Conservation (phyloP, 2,888 invertebrate species). For the Adelphocoris suturalis region DNA sequence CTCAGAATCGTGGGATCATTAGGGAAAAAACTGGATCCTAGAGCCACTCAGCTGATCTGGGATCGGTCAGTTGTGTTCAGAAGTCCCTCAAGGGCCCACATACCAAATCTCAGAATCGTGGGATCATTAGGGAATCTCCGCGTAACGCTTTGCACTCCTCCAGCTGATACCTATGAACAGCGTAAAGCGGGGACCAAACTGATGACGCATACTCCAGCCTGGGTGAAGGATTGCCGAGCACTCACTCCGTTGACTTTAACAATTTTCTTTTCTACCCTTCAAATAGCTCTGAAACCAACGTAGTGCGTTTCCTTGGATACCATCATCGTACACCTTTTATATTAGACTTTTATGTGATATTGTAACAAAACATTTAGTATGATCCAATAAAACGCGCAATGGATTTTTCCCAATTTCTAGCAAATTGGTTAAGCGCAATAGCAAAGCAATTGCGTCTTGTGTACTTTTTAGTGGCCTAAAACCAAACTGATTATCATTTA, state of each 20-base stretch:
- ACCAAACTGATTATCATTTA: not conserved
- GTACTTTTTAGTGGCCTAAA: not conserved
- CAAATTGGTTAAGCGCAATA: not conserved
- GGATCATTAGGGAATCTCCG: no score
- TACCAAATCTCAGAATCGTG: no score
- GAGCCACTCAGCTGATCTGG: no score
- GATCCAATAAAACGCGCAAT: not conserved
- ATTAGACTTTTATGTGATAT: slow-evolving; percentile 17
- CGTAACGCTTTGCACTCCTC: no score
- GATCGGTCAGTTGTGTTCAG: no score
- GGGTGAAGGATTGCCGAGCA: not conserved
- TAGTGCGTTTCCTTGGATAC: slow-evolving; percentile 1
- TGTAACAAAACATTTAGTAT: not conserved
- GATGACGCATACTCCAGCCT: no score
- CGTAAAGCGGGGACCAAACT: no score
- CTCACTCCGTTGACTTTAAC: not conserved
- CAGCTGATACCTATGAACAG: no score
- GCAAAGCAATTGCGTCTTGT: not conserved
- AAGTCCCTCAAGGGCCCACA: no score
- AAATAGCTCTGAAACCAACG: not conserved
- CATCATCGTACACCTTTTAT: not conserved
- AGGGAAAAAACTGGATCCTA: no score
- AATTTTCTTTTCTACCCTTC: not conserved
- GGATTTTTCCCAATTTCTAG: not conserved
- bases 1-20: no score